Evolutionary conservation across 2,797 vertebrate species (phyloP), one percentile per base, ranked within the genome.

Genomic region (Gallinago solitaria): DNA sequence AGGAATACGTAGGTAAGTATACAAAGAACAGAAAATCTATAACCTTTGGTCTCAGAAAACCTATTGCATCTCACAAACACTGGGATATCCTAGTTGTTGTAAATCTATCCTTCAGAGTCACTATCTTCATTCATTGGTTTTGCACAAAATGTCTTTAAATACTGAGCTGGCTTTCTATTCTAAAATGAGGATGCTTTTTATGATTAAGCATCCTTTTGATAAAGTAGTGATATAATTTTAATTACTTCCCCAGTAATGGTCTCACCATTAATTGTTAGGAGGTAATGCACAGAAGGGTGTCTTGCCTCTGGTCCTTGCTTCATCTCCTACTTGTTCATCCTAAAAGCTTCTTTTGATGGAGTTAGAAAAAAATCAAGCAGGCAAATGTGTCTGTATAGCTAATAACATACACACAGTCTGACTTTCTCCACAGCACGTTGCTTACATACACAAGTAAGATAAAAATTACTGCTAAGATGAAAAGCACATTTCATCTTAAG

Each of bases 401-500:
- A 91, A 79, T 24, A 93, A 51, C 60, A 54, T 43, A 82, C 67
- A 88, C 85, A 60, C 18, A 70, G 33, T 27, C 63, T 81, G 82
- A 65, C 45, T 95, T 84, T 27, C 65, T 83, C 70, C 60, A 53
- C 56, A 77, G 77, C 53, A 80, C 53, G 28, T 1, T 75, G 57
- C 91, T 91, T 92, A 73, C 76, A 95, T 56, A 88, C 30, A 71
- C 50, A 54, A 92, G 17, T 33, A 67, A 93, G 84, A 93, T 65
- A 71, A 85, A 94, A 96, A 94, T 70, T 87, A 71, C 54, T 56
- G 75, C 84, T 35, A 59, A 90, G 83, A 92, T 68, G 81, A 96
- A 95, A 85, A 93, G 39, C 21, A 59, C 39, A 94, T 95, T 86
- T 93, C 75, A 75, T 93, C 75, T 78, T 83, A 76, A 93, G 84